These are phyloP conservation scores for Blera fallax DNA, from an alignment of 2,888 invertebrate species.

Conservation along the genomic window DNA sequence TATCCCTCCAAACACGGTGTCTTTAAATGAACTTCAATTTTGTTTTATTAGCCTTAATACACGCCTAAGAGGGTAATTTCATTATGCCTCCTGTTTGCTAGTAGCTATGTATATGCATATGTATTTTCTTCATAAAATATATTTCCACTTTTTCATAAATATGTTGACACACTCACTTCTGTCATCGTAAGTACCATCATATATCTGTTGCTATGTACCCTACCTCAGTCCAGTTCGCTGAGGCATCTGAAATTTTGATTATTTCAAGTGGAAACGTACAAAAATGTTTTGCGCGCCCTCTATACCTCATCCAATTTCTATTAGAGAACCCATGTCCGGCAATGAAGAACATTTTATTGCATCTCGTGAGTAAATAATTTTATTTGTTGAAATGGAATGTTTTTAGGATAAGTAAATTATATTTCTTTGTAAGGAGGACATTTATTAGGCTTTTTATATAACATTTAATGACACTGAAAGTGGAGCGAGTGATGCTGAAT, in stretches of 20 bases:
- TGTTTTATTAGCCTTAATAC: conserved; percentile 17
- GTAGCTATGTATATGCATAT: no score
- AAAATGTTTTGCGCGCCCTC: neutral
- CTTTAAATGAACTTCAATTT: conserved; percentile 10
- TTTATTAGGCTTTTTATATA: neutral
- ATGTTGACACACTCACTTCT: conserved; percentile 22
- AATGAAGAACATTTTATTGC: conserved; percentile 58
- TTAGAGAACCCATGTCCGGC: conserved; percentile 47
- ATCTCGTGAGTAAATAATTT: conserved; percentile 60
- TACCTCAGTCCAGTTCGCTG: neutral
- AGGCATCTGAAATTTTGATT: conserved; percentile 6
- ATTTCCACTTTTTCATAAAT: neutral
- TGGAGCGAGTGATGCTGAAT: neutral
- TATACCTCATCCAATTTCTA: no score
- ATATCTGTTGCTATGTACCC: neutral
- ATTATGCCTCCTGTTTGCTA: neutral
- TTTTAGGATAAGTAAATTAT: neutral
- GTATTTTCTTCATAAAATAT: neutral
- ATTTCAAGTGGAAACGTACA: neutral
- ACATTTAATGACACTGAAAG: neutral
- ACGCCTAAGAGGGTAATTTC: conserved; percentile 1
- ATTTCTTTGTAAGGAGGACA: neutral
- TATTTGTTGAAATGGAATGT: conserved; percentile 31
- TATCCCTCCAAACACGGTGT: no score
- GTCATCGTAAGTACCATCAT: neutral